phyloP scores from a whole-genome alignment of 2,797 vertebrate genomes.

The Onychomys leucogaster region DNA sequence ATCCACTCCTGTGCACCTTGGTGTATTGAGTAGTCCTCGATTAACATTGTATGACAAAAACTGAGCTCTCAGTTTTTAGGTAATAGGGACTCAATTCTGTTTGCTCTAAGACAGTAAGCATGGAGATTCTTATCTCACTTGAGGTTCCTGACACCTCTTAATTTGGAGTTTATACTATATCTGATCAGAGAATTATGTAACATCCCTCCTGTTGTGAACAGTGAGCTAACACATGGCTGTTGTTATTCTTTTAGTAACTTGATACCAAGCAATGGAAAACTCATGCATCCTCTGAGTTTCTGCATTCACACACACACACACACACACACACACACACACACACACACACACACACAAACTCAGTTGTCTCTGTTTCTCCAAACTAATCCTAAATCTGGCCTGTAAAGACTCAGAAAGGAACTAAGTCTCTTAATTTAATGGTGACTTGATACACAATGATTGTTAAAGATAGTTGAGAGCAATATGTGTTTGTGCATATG shows the following conservation, averaged over 20 bases:
- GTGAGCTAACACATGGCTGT: background rate
- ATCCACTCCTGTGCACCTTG: background rate
- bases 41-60: background rate
- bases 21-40: background rate
- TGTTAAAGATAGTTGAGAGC: slow-evolving; percentile 24
- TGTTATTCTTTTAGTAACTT: background rate
- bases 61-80: background rate
- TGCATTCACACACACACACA: background rate
- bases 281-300: background rate
- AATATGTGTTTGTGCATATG: background rate
- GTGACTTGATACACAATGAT: slow-evolving; percentile 3
- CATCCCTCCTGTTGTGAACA: background rate
- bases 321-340: background rate
- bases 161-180: background rate
- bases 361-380: background rate
- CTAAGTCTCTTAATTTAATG: background rate
- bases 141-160: background rate
- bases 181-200: background rate
- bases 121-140: background rate
- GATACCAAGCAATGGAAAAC: background rate
- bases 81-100: background rate
- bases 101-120: background rate
- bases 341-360: background rate
- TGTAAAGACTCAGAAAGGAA: background rate
- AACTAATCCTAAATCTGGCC: accelerated